phyloP scores from a whole-genome alignment of 2,888 invertebrate species.

The Hoplodrina blanda region DNA sequence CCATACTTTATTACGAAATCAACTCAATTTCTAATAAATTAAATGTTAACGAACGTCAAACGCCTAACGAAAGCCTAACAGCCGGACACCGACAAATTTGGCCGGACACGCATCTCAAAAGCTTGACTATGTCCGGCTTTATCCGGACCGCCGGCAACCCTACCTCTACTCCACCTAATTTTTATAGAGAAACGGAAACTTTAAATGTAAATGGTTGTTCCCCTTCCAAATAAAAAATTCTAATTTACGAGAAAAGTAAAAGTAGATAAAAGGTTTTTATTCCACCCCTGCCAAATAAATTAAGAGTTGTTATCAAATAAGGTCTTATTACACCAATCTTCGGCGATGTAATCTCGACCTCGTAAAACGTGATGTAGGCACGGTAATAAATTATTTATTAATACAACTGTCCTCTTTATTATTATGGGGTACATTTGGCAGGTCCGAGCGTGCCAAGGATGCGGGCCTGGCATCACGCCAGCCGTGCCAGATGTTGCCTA shows the following conservation, averaged over 20 bases:
- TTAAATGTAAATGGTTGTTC: constrained; percentile 3
- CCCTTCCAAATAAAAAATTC: constrained; percentile 15
- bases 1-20: too few species aligned
- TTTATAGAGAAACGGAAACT: neutral
- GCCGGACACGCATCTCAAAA: too few species aligned
- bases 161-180: neutral
- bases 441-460: constrained; percentile 46
- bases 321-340: constrained; percentile 21
- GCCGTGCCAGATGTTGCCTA: constrained; percentile 61
- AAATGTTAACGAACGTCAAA: too few species aligned
- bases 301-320: constrained; percentile 22
- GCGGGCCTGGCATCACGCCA: constrained; percentile 63
- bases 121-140: too few species aligned
- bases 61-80: too few species aligned
- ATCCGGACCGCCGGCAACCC: too few species aligned
- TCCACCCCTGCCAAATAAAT: constrained; percentile 17
- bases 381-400: constrained; percentile 54
- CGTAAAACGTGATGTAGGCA: constrained; percentile 37
- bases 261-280: neutral
- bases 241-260: neutral
- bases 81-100: too few species aligned
- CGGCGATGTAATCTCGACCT: constrained; percentile 32
- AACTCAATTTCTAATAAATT: too few species aligned
- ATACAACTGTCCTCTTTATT: constrained; percentile 50
- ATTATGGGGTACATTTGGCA: constrained; percentile 64